phyloP scores from a whole-genome alignment of 2,113 vertebrate genomes.

The Neodon shergylaensis region DNA sequence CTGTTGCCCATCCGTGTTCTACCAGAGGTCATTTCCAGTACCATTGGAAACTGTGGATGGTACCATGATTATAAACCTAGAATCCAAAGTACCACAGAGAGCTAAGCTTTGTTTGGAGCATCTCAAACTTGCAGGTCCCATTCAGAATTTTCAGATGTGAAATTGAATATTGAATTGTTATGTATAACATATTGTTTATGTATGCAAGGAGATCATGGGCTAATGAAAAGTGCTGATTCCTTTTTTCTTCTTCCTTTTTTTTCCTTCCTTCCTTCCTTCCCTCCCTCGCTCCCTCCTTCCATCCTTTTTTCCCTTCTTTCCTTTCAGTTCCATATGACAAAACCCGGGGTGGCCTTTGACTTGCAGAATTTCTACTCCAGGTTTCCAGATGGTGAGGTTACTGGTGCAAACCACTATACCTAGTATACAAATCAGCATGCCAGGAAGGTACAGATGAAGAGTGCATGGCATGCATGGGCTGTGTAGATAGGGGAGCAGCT shows the following conservation, averaged over 20 bases:
- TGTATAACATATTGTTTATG: too few species aligned
- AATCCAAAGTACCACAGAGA: background rate
- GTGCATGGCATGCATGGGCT: fast-evolving
- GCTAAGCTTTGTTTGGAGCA: background rate
- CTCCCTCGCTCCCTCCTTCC: too few species aligned
- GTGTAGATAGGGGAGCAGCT: fast-evolving
- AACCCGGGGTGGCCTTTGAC: background rate
- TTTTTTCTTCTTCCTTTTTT: background rate
- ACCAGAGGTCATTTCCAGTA: background rate
- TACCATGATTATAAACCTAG: background rate
- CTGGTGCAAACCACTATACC: too few species aligned
- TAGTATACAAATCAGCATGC: background rate
- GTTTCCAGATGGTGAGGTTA: background rate
- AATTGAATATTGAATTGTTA: background rate
- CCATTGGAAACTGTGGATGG: background rate
- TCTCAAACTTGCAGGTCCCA: too few species aligned
- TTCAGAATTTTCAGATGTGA: background rate
- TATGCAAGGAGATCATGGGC: too few species aligned
- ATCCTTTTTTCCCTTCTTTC: too few species aligned
- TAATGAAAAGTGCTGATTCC: background rate
- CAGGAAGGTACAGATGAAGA: background rate
- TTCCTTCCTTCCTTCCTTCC: too few species aligned
- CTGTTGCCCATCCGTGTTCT: background rate
- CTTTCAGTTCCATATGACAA: background rate
- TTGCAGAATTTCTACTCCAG: background rate